These are phyloP conservation scores for Charaxes varanes DNA, from an alignment of 1,140 invertebrate genomes.

Conservation along the genomic window DNA sequence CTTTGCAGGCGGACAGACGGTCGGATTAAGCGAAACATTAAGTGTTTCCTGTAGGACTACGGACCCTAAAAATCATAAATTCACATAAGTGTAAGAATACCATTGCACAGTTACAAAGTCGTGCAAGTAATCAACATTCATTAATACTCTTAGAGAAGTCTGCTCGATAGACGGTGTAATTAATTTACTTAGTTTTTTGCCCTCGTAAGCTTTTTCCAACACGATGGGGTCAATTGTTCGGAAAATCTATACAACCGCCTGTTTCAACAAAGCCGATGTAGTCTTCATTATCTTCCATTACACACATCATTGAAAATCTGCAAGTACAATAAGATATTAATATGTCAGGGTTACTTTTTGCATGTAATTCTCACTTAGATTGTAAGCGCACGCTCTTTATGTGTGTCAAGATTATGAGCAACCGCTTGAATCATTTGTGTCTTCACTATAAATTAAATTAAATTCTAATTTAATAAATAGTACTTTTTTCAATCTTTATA, in stretches of 20 bases:
- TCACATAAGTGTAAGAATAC: too few species aligned
- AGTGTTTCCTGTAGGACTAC: too few species aligned
- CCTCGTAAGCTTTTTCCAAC: constrained; percentile 26
- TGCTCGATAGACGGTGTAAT: constrained; percentile 38
- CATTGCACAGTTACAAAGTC: too few species aligned
- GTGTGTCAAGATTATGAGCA: constrained; percentile 5
- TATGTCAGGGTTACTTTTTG: constrained; percentile 12
- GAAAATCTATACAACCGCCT: constrained; percentile 31
- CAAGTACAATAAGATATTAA: constrained; percentile 6
- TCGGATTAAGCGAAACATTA: too few species aligned
- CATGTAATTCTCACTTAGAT: constrained; percentile 2
- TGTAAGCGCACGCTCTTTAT: neutral
- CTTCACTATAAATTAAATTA: too few species aligned
- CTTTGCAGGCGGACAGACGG: too few species aligned
- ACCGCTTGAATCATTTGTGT: too few species aligned
- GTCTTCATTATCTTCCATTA: constrained; percentile 5
- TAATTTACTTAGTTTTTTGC: constrained; percentile 29
- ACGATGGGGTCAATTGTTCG: constrained; percentile 29
- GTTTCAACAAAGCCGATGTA: constrained; percentile 4
- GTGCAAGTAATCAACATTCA: constrained; percentile 16
- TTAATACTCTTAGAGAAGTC: constrained; percentile 31
- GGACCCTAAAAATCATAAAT: too few species aligned
- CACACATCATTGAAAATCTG: neutral
- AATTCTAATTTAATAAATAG: too few species aligned
- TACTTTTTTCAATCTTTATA: too few species aligned